Base-by-base conservation (phyloP, 2,888 invertebrate genomes). In the Melanophora roralis region DNA sequence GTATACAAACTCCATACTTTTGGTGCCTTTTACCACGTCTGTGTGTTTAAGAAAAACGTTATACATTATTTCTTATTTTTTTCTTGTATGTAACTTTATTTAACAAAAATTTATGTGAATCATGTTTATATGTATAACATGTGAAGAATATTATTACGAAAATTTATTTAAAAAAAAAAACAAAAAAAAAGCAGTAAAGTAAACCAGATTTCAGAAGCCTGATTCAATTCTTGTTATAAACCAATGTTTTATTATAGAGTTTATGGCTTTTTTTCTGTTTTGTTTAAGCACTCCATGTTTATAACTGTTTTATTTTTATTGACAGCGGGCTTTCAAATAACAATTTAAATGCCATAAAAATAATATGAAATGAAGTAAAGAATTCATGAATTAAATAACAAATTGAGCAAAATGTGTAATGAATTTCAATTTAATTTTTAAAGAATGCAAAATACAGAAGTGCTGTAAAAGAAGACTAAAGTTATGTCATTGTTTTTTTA, bases 121-220 rank as follows among this genome's bases (percentile, higher is more conserved):
- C 76, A 77, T 77, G 76, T 77, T 77, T 77, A 57, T 59, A n/a
- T n/a, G n/a, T n/a, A 59, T 64, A 59, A 77, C 76, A 77, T 71
- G 69, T 64, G 76, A 77, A 77, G 76, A 77, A 77, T 77, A 71
- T 71, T 51, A 36, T 71, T 65, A 71, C 51, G 62, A 59, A 69
- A 64, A 53, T 45, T 45, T 55, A 34, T 14, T n/a, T 27, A 16
- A n/a, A 68, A 19, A 55, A 45, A 32, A 68, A 14, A 34, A 59
- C 7, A n/a, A 51, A 23, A 51, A 27, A 27, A 27, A 43, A 43
- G 23, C 14, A 51, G 8, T 23, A 12, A 68, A 45, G 32, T 8
- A 71, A 74, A 74, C 49, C 65, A 64, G 62, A 69, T 76, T 40
- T 12, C 19, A 51, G 55, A 36, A 40, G 27, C n/a, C 16, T 64